These are phyloP conservation scores for Diadema setosum DNA, from an alignment of 35 echinoderm and acorn worm species.

Conservation along the genomic window DNA sequence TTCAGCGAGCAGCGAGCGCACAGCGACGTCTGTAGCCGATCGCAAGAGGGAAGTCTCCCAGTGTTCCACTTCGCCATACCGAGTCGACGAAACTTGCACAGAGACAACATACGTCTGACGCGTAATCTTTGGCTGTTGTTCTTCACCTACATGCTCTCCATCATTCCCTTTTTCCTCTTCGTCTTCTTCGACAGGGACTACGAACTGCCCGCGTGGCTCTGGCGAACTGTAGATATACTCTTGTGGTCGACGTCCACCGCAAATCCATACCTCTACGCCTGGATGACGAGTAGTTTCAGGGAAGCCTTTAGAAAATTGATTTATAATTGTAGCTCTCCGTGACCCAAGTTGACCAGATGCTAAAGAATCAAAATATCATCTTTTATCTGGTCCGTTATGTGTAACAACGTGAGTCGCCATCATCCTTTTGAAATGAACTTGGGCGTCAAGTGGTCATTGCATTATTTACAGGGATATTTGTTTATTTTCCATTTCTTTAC, in stretches of 20 bases:
- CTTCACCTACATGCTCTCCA: not conserved
- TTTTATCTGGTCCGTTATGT: too few species aligned
- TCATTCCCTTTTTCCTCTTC: not conserved
- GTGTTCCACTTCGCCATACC: not conserved
- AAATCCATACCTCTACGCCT: conserved; percentile 6
- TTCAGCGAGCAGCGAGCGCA: not conserved
- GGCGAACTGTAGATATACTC: not conserved
- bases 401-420: too few species aligned
- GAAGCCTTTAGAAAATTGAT: not conserved
- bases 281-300: not conserved
- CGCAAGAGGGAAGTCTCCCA: not conserved
- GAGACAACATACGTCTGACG: not conserved
- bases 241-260: not conserved
- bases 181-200: not conserved
- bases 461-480: too few species aligned
- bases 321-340: too few species aligned
- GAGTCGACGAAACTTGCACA: not conserved
- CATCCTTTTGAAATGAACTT: too few species aligned
- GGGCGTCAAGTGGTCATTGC: too few species aligned
- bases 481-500: too few species aligned
- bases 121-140: not conserved
- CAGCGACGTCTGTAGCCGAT: not conserved
- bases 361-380: too few species aligned
- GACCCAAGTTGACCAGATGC: too few species aligned
- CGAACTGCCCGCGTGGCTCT: not conserved